Conservation (phyloP, 2,888 invertebrate species). For the Cantharis flavilabris region DNA sequence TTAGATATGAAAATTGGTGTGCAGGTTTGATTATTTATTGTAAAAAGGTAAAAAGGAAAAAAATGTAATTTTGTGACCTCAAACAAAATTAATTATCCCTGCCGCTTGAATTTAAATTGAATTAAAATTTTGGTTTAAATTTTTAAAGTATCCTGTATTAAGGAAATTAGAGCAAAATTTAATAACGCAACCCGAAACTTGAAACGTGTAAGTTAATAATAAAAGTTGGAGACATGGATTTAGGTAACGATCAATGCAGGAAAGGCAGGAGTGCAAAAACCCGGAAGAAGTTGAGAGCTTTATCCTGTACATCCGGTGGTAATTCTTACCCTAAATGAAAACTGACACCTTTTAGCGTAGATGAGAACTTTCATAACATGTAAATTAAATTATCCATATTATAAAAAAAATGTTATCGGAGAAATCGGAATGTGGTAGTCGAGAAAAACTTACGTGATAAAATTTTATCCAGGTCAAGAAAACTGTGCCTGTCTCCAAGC, state of each 20-base stretch:
- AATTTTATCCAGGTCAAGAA: conserved; percentile 8
- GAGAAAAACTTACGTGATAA: not conserved
- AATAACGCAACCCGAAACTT: not conserved
- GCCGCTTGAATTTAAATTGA: not conserved
- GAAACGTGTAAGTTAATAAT: not conserved
- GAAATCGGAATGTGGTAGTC: not conserved
- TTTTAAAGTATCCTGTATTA: not conserved
- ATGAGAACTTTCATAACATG: not conserved
- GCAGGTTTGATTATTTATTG: not conserved
- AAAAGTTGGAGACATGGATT: not conserved
- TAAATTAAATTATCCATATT: not conserved
- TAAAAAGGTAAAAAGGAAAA: no score
- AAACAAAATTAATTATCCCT: not conserved
- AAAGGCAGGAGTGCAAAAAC: not conserved
- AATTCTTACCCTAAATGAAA: conserved; percentile 1
- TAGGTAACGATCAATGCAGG: not conserved
- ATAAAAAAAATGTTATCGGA: not conserved
- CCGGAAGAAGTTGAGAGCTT: conserved; percentile 6
- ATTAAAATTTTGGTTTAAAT: not conserved
- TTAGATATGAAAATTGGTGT: not conserved
- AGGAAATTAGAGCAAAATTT: not conserved
- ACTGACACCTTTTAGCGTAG: not conserved
- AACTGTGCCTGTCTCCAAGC: conserved; percentile 8
- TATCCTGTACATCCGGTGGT: conserved; percentile 10
- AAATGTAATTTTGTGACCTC: not conserved